Base-by-base conservation (phyloP, 2,888 invertebrate species). In the Hydriomena furcata region DNA sequence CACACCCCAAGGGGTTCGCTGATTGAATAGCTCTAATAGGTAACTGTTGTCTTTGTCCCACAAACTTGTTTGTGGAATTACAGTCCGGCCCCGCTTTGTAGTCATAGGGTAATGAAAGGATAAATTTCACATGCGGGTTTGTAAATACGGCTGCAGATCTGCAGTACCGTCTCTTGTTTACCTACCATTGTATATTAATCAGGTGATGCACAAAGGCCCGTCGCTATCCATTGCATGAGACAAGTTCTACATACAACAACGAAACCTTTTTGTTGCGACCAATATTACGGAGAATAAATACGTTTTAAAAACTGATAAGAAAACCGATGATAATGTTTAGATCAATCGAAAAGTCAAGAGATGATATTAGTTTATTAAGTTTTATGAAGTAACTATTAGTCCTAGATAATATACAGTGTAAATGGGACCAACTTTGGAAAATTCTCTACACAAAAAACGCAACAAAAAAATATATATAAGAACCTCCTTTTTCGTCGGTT, bases 71-170 rank as follows among this genome's bases (percentile, higher is more conserved):
- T 52, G 47, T 35, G 38, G 25, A 46, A 46, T 52, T 42, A 43
- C 46, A 35, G 30, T 21, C 37, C 5, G 25, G 27, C 8, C 28
- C 37, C 28, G 41, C 52, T 46, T 48, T 60, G 59, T 63, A 60
- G 61, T 51, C 55, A 58, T 53, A 50, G 53, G 57, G 58, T 69
- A 69, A 71, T 71, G 64, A 66, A 66, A 61, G 55, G 63, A 55
- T 68, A 61, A 68, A 70, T 72, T 61, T 68, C 68, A 61, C 60
- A 73, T 73, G 66, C 68, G 68, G 73, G 71, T 42, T 23, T 43
- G 65, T 59, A 68, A 70, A 68, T 54, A 72, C 46, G 13, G 48
- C 40, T 49, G 30, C 53, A 50, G 44, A 43, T 56, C 52, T 32
- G 45, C 52, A 58, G 50, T 62, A 51, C 52, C 55, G 61, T 49